Percentiles rank a stretch among this genome's conserved stretches.
phyloP scores from a whole-genome alignment of 2,113 vertebrate genomes.

The Pholis gunnellus region DNA sequence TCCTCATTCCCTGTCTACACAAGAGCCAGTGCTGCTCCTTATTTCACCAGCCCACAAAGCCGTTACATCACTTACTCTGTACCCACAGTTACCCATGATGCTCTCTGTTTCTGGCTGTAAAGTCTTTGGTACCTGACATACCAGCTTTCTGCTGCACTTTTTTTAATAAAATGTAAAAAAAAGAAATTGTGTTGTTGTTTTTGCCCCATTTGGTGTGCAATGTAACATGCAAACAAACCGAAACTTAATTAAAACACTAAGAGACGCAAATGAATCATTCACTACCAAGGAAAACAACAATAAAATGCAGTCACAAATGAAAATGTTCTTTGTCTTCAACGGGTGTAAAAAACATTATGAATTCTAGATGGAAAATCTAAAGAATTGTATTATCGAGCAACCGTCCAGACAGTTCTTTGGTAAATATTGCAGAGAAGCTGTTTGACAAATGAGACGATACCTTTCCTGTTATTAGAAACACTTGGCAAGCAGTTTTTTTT shows the following conservation, averaged over 20 bases:
- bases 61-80: constrained; percentile 42
- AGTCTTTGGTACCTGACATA: neutral
- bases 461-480: too few relatives aligned
- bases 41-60: constrained; percentile 27
- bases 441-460: too few relatives aligned
- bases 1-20: constrained; percentile 7
- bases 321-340: neutral
- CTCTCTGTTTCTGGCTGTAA: neutral
- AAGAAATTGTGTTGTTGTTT: neutral
- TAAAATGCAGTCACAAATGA: too few relatives aligned
- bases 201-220: neutral
- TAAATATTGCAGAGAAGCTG: too few relatives aligned
- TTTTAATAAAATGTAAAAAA: neutral
- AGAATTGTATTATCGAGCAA: too few relatives aligned
- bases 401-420: too few relatives aligned
- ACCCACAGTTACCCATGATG: constrained; percentile 31
- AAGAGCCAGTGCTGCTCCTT: constrained; percentile 25
- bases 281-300: neutral
- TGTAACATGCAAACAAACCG: neutral
- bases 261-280: neutral
- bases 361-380: neutral
- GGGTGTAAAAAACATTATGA: neutral
- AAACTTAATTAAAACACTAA: neutral
- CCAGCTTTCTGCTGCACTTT: neutral
- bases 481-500: too few relatives aligned